phyloP scores from a whole-genome alignment of 1,140 invertebrate species.

The Drosophila persimilis region DNA sequence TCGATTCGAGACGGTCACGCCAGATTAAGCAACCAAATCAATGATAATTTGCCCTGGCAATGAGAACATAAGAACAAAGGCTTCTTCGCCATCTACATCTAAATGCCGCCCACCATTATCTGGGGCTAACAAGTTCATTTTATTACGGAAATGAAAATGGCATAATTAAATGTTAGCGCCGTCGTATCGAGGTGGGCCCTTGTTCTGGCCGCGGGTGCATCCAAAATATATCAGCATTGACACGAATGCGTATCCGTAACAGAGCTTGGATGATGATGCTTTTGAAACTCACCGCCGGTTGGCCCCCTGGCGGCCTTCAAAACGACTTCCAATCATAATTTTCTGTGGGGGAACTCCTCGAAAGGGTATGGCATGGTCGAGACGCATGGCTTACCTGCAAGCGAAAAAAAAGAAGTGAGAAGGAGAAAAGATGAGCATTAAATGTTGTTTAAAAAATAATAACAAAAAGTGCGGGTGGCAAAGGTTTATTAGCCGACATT shows the following conservation, averaged over 20 bases:
- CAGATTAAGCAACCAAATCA: slow-evolving; percentile 74
- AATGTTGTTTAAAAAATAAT: slow-evolving; percentile 59
- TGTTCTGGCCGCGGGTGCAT: slow-evolving; percentile 42
- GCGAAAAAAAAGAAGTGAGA: slow-evolving; percentile 27
- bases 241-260: not conserved
- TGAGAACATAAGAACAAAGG: slow-evolving; percentile 49
- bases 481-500: slow-evolving; percentile 68
- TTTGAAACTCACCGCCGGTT: slow-evolving; percentile 41
- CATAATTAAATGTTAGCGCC: slow-evolving; percentile 77
- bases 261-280: not conserved
- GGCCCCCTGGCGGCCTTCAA: slow-evolving; percentile 6
- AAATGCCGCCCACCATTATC: slow-evolving; percentile 6
- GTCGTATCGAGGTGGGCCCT: slow-evolving; percentile 24
- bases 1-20: slow-evolving; percentile 32
- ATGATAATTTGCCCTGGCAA: slow-evolving; percentile 64
- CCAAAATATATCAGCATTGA: slow-evolving; percentile 49
- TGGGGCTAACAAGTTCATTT: slow-evolving; percentile 68
- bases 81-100: not conserved
- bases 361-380: not conserved
- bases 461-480: slow-evolving; percentile 52
- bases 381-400: slow-evolving; percentile 51
- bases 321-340: slow-evolving; percentile 29
- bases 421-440: slow-evolving; percentile 46
- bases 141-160: slow-evolving; percentile 65
- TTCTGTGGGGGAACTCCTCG: not conserved